Percentiles rank a stretch among this genome's conserved stretches.
These are phyloP conservation scores for Octodonta nipae DNA, from an alignment of 2,888 invertebrate species.

Conservation along the genomic window DNA sequence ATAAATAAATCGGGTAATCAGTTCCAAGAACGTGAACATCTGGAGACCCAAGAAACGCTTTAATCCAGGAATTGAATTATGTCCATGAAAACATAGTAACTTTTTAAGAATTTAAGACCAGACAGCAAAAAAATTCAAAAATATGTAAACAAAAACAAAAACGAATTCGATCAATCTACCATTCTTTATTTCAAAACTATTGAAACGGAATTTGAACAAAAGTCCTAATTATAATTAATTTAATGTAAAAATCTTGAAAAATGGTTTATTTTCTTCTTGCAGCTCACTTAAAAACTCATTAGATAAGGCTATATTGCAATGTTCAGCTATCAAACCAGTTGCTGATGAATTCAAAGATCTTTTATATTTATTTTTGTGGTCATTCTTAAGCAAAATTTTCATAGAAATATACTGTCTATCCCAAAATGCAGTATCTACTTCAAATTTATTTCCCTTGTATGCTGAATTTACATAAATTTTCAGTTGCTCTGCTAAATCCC, in stretches of 20 bases:
- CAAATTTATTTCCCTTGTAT: slow-evolving; percentile 43
- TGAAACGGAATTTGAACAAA: too few species aligned
- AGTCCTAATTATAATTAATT: too few species aligned
- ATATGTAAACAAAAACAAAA: too few species aligned
- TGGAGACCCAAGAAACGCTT: too few species aligned
- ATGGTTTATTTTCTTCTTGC: slow-evolving; percentile 45
- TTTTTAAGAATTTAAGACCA: too few species aligned
- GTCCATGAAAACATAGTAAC: too few species aligned
- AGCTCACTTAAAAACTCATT: slow-evolving; percentile 56
- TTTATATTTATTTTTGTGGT: slow-evolving; percentile 54
- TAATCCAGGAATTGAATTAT: too few species aligned
- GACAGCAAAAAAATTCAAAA: too few species aligned
- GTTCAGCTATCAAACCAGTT: slow-evolving; percentile 58
- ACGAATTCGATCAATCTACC: too few species aligned
- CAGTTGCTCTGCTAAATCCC: slow-evolving; percentile 61
- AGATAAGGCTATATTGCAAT: slow-evolving; percentile 60
- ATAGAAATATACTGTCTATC: slow-evolving; percentile 54
- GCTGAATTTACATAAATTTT: slow-evolving; percentile 46
- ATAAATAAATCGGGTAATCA: too few species aligned
- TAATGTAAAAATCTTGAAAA: slow-evolving; percentile 36
- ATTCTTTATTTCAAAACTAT: too few species aligned
- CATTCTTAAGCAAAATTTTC: slow-evolving; percentile 56
- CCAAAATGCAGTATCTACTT: slow-evolving; percentile 49
- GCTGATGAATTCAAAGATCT: slow-evolving; percentile 48
- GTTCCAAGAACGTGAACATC: too few species aligned